These are phyloP conservation scores for Argentina silus DNA, from an alignment of 2,797 vertebrate species.

Conservation along the genomic window DNA sequence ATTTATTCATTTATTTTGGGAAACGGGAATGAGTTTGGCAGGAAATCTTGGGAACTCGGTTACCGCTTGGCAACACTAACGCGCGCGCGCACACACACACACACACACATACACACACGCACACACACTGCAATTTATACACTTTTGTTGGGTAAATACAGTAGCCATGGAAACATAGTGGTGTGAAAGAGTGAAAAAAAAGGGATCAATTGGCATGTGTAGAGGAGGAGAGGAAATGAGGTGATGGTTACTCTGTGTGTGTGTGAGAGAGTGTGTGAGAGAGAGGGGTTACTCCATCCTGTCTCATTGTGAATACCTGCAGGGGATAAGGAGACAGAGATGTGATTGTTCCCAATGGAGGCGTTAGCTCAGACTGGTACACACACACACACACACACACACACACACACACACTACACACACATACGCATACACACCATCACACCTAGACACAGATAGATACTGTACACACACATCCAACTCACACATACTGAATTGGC, in stretches of 20 bases:
- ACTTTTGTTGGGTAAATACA: not conserved
- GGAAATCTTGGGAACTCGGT: too few species aligned
- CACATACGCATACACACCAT: not conserved
- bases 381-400: not conserved
- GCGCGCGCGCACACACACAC: too few species aligned
- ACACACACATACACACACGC: not conserved
- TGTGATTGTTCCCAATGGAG: slow-evolving; percentile 46
- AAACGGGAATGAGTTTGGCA: too few species aligned
- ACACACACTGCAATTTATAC: not conserved
- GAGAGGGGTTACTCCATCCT: not conserved
- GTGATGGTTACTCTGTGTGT: not conserved
- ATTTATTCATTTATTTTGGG: too few species aligned
- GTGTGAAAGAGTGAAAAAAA: too few species aligned
- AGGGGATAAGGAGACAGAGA: slow-evolving; percentile 38
- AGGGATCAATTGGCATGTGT: not conserved
- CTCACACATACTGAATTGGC: too few species aligned
- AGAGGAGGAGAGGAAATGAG: too few species aligned
- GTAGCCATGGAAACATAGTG: slow-evolving; percentile 17
- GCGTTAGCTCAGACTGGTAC: not conserved
- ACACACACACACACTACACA: not conserved
- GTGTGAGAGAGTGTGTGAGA: slow-evolving; percentile 15
- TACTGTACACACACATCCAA: slow-evolving; percentile 2
- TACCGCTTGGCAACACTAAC: too few species aligned
- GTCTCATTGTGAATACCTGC: not conserved
- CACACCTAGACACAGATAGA: not conserved